A percentile compares a stretch with the other conserved stretches of the same genome.
phyloP scores from a whole-genome alignment of 2,113 vertebrate genomes.

The Ictalurus furcatus region DNA sequence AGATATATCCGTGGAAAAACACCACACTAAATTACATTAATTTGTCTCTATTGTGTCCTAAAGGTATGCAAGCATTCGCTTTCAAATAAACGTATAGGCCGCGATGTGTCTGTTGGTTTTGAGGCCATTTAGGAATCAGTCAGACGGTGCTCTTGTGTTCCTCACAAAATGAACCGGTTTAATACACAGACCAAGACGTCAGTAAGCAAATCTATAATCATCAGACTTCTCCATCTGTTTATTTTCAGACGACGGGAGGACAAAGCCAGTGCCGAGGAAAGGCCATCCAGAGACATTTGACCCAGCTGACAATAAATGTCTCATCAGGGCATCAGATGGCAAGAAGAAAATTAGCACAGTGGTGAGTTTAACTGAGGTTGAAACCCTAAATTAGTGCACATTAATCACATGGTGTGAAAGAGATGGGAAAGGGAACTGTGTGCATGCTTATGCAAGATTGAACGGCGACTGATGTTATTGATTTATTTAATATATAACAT shows the following conservation, averaged over 20 bases:
- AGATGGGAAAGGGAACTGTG: neutral
- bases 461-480: neutral
- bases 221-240: neutral
- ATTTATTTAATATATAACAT: neutral
- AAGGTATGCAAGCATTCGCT: neutral
- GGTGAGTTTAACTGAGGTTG: slow-evolving; percentile 73
- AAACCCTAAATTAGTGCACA: neutral
- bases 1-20: neutral
- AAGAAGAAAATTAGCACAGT: slow-evolving; percentile 98
- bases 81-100: neutral
- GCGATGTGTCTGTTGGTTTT: neutral
- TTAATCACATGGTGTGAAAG: neutral
- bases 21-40: neutral
- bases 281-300: slow-evolving; percentile 85
- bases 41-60: neutral
- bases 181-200: neutral
- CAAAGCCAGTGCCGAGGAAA: slow-evolving; percentile 90
- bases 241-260: slow-evolving; percentile 89
- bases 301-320: slow-evolving; percentile 94
- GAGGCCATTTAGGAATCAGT: neutral
- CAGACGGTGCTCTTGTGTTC: neutral
- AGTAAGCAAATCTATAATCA: neutral
- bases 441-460: neutral
- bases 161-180: neutral
- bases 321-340: slow-evolving; percentile 93